phyloP scores from a whole-genome alignment of 1,140 invertebrate genomes.

The Pseudomyrmex flavicornis region DNA sequence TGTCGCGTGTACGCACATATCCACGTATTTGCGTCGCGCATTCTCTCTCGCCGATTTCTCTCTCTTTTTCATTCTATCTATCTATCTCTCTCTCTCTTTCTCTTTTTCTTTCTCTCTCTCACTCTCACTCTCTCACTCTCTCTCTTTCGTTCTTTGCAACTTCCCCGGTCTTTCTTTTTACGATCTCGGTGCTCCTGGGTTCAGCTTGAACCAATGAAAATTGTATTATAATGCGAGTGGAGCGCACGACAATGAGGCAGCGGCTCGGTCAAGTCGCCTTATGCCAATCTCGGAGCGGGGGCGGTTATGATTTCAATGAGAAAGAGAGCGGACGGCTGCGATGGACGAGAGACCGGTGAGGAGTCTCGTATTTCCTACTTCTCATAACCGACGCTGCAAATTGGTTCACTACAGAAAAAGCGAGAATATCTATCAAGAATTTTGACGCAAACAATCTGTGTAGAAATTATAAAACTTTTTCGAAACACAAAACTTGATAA shows the following conservation, averaged over 20 bases:
- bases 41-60: constrained; percentile 54
- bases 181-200: constrained; percentile 45
- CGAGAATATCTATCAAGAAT: not conserved
- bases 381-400: constrained; percentile 18
- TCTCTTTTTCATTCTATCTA: constrained; percentile 8
- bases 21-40: constrained; percentile 12
- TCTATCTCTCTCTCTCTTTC: no score
- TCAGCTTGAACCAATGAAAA: constrained; percentile 79
- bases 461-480: not conserved
- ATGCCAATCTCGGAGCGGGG: constrained; percentile 82
- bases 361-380: constrained; percentile 15
- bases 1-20: constrained; percentile 30
- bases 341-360: constrained; percentile 21
- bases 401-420: not conserved
- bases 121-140: constrained; percentile 15
- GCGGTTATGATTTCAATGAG: constrained; percentile 82
- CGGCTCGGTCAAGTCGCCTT: constrained; percentile 82
- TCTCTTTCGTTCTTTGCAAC: constrained; percentile 6
- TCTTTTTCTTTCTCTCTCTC: constrained; percentile 25
- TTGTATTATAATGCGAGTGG: constrained; percentile 83
- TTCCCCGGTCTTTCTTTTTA: constrained; percentile 48
- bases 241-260: constrained; percentile 79
- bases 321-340: constrained; percentile 44
- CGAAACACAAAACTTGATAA: not conserved
- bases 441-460: not conserved